phyloP scores from a whole-genome alignment of 2,888 invertebrate species.

The Caenorhabditis zanzibari region DNA sequence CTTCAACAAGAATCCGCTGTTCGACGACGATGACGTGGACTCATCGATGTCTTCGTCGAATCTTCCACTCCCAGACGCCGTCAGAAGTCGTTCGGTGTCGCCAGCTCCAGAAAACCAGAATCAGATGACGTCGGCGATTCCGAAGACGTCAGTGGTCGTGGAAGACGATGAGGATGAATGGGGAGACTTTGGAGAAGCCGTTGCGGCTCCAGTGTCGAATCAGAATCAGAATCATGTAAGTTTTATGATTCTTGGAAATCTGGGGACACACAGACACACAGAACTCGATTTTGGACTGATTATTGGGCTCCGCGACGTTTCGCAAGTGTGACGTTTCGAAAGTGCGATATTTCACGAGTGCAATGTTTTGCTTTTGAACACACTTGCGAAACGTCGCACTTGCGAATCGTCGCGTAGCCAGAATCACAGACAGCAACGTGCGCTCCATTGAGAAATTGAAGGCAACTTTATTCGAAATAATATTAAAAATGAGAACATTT shows the following conservation, averaged over 20 bases:
- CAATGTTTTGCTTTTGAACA: too few species aligned
- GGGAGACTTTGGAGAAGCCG: conserved; percentile 59
- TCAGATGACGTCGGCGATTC: background rate
- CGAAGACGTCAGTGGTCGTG: background rate
- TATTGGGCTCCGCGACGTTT: too few species aligned
- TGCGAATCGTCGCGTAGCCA: too few species aligned
- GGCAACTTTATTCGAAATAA: too few species aligned
- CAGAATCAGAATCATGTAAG: conserved; percentile 14
- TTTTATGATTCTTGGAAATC: background rate
- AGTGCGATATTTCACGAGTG: too few species aligned
- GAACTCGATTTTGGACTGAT: too few species aligned
- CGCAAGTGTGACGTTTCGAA: too few species aligned
- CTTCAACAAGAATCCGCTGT: conserved; percentile 2
- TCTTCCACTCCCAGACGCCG: conserved; percentile 11
- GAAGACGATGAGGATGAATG: conserved; percentile 58
- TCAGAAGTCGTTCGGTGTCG: conserved; percentile 35
- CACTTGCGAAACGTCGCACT: too few species aligned
- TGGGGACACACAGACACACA: background rate
- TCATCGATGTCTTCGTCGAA: background rate
- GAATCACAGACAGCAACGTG: too few species aligned
- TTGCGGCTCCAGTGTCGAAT: conserved; percentile 11
- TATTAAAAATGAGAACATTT: background rate
- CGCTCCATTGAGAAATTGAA: background rate
- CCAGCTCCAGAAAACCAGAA: conserved; percentile 9
- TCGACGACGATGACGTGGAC: conserved; percentile 29